These are phyloP conservation scores for Phoenicopterus ruber DNA, from an alignment of 2,113 vertebrate genomes.

Conservation along the genomic window DNA sequence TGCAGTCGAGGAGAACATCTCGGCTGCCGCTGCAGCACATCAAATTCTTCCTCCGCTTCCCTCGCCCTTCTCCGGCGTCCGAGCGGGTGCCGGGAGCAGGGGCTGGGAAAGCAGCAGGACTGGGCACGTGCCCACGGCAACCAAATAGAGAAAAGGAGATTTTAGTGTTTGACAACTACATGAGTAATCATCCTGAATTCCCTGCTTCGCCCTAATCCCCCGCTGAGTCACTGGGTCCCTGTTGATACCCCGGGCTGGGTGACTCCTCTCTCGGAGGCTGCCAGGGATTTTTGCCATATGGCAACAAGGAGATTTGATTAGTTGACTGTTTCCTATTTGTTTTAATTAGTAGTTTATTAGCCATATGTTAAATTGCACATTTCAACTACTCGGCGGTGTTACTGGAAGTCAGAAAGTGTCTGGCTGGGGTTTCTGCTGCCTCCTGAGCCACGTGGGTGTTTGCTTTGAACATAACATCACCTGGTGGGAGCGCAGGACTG, in stretches of 20 bases:
- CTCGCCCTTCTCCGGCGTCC: neutral
- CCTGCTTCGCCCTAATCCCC: neutral
- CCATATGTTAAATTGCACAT: slow-evolving; percentile 57
- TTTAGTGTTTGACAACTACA: neutral
- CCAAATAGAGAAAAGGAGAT: neutral
- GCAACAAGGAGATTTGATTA: slow-evolving; percentile 37
- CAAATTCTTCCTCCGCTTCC: rapidly evolving
- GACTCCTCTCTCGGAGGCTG: neutral
- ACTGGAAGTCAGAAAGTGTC: neutral
- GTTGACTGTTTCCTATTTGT: slow-evolving; percentile 63
- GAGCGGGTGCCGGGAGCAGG: rapidly evolving
- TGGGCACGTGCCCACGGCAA: neutral
- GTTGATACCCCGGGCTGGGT: neutral
- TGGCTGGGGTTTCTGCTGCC: neutral
- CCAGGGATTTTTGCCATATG: slow-evolving; percentile 57
- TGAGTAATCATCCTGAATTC: neutral
- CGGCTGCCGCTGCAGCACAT: neutral
- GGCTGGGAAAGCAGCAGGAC: neutral
- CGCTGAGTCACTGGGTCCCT: slow-evolving; percentile 1
- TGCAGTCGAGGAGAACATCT: neutral
- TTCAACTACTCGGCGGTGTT: neutral
- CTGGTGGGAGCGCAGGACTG: neutral
- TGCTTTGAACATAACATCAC: neutral
- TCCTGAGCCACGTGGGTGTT: neutral
- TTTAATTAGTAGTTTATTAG: slow-evolving; percentile 63